Conservation (phyloP, 2,113 vertebrate genomes). For the Furnarius figulus region DNA sequence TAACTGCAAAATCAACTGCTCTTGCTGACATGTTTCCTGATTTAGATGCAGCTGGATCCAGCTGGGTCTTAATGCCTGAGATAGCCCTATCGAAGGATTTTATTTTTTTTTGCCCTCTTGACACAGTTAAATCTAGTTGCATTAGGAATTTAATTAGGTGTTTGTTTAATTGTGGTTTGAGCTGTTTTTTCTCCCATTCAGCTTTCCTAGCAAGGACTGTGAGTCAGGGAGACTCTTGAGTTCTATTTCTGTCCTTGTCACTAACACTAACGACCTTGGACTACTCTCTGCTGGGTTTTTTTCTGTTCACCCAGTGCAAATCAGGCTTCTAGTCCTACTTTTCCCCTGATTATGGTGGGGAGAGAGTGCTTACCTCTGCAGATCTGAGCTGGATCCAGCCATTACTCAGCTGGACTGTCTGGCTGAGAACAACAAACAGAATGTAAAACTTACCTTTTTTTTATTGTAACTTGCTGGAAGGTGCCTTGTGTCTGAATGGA, state of each 20-base stretch:
- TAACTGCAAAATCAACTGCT: background rate
- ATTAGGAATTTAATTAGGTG: slow-evolving; percentile 63
- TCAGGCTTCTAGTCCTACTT: background rate
- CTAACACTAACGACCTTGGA: background rate
- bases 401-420: background rate
- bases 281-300: background rate
- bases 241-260: slow-evolving; percentile 33
- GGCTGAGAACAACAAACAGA: background rate
- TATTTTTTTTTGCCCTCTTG: background rate
- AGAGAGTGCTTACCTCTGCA: background rate
- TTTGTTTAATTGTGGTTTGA: slow-evolving; percentile 51
- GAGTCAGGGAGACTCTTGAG: slow-evolving; percentile 14
- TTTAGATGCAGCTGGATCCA: slow-evolving; percentile 43
- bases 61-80: slow-evolving; percentile 23
- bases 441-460: background rate
- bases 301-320: background rate
- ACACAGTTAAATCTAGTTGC: slow-evolving; percentile 31
- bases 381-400: background rate
- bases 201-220: slow-evolving; percentile 8
- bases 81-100: background rate
- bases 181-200: slow-evolving; percentile 31
- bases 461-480: background rate
- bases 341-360: background rate
- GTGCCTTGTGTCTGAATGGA: background rate
- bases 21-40: slow-evolving; percentile 27